Percentiles rank a stretch among this genome's conserved stretches.
Conservation (phyloP, 37 sponge, comb jelly and placozoan species). For the Lycopodina hypogea region DNA sequence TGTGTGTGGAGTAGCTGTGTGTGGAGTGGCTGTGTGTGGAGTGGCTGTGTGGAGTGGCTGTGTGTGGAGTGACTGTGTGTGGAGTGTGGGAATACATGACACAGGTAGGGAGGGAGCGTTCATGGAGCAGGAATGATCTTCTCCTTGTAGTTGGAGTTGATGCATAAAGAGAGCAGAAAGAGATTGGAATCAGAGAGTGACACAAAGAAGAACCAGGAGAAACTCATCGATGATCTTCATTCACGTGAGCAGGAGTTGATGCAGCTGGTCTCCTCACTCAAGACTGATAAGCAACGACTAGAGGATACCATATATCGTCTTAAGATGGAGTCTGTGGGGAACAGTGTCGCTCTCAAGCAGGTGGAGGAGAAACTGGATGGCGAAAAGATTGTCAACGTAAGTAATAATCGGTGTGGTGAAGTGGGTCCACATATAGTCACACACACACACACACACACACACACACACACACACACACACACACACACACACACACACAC, state of each 20-base stretch:
- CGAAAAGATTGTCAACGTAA: constrained; percentile 37
- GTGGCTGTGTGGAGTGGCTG: too few relatives aligned
- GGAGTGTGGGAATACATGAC: too few relatives aligned
- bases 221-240: constrained; percentile 21
- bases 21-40: too few relatives aligned
- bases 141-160: background rate
- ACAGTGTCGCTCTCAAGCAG: constrained; percentile 27
- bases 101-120: too few relatives aligned
- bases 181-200: constrained; percentile 23
- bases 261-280: constrained; percentile 36
- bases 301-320: constrained; percentile 66
- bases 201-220: constrained; percentile 28
- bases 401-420: background rate
- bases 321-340: constrained; percentile 30
- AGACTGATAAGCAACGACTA: constrained; percentile 43
- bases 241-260: constrained; percentile 5
- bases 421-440: background rate
- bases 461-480: background rate
- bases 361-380: constrained; percentile 41
- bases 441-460: background rate
- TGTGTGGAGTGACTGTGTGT: too few relatives aligned
- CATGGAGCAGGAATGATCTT: too few relatives aligned
- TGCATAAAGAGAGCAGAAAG: constrained; percentile 38
- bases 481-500: background rate
- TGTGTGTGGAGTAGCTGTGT: too few relatives aligned